phyloP scores from a whole-genome alignment of 1,140 invertebrate species.

The Adoxophyes honmai region DNA sequence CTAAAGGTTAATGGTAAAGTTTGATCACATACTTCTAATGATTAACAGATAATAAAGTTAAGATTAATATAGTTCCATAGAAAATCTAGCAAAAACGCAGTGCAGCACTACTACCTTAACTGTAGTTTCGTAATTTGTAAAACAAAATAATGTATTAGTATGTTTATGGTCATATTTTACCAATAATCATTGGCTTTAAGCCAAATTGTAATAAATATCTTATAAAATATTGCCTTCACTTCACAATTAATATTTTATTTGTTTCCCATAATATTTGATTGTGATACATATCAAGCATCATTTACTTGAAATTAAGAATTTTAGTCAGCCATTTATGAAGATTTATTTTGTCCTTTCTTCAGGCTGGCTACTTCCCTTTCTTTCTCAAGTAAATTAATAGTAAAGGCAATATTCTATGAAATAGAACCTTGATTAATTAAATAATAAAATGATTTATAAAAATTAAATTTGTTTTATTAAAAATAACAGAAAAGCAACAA shows the following conservation, averaged over 20 bases:
- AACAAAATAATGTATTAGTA: too few species aligned
- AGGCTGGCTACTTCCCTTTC: conserved; percentile 17
- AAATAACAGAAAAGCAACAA: too few species aligned
- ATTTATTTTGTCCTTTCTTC: conserved; percentile 47
- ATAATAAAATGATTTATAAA: conserved; percentile 26
- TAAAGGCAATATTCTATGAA: conserved; percentile 23
- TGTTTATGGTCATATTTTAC: background rate
- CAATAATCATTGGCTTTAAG: background rate
- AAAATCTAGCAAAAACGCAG: conserved; percentile 7
- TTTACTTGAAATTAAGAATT: conserved; percentile 18
- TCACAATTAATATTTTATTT: conserved; percentile 54
- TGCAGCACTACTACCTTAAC: too few species aligned
- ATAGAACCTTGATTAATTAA: conserved; percentile 19
- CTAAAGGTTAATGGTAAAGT: conserved; percentile 20
- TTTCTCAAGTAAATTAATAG: conserved; percentile 14
- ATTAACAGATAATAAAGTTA: too few species aligned
- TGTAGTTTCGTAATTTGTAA: too few species aligned
- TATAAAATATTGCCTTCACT: conserved; percentile 21
- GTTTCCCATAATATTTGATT: conserved; percentile 56
- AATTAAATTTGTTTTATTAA: conserved; percentile 20
- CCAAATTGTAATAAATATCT: conserved; percentile 19
- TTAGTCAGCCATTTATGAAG: conserved; percentile 17
- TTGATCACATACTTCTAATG: conserved; percentile 16
- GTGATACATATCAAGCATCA: conserved; percentile 6
- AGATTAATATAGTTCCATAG: too few species aligned